Evolutionary conservation across 2,797 vertebrate genomes (phyloP), one percentile per base, ranked within the genome.

Genomic region (Poeciliopsis infans): DNA sequence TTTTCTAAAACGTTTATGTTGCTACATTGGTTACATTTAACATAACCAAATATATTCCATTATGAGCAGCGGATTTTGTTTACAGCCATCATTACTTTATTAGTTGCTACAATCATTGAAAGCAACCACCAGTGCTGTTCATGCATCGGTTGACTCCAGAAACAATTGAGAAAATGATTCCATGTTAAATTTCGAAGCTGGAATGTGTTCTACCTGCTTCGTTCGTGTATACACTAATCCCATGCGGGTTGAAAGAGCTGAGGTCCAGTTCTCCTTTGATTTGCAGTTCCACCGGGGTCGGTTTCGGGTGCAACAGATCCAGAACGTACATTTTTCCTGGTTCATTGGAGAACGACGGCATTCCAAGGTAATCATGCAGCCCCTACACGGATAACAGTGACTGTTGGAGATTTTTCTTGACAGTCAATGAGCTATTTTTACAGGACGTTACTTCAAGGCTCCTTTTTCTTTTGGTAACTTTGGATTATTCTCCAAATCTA

Each of bases 211-310:
- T 41, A 97, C 97, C 96, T 92, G 82, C 74, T 46, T 95, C 90
- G 79, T 97, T 95, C 12, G 88, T 80, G 20, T 96, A 97, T 0
- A 94, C 88, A 85, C 97, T 97, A 68, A 98, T 96, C 72, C 97
- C 97, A 70, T 98, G 97, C 78, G 97, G 97, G 82, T 95, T 97
- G 89, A 99, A 97, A 0, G 95, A 96, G 0, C 93, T 82, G 45
- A 95, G 46, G 86, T 98, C 95, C 79, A 97, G 96, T 0, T 94
- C 92, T 86, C 94, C 94, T 73, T 77, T 94, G 82, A 99, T 96
- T 74, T 87, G 92, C 74, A 98, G 72, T 81, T 96, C 94, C 51
- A 94, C 80, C 11, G 96, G 95, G 77, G 49, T 91, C 20, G 92
- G 83, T 13, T 80, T 81, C 10, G 95, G 90, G 75, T 96, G 91